Percentiles rank a stretch among this genome's conserved stretches.
Conservation (phyloP, 2,113 vertebrate species). For the Chitala chitala region DNA sequence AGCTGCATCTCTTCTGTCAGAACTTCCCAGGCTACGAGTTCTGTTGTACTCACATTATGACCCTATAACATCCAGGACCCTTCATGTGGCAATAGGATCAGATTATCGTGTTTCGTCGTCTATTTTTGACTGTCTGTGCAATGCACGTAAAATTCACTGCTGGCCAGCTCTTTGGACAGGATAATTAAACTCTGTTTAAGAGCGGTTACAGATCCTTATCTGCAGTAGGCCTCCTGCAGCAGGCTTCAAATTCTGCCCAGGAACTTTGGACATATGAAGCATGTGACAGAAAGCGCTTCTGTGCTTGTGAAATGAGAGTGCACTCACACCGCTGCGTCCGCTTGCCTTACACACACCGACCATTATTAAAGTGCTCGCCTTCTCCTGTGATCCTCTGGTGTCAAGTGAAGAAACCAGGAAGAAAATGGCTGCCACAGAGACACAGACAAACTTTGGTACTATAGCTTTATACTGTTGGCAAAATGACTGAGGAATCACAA, state of each 20-base stretch:
- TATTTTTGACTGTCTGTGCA: conserved; percentile 32
- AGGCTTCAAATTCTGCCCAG: conserved; percentile 10
- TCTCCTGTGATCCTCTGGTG: too few relatives aligned
- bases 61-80: conserved; percentile 24
- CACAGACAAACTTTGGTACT: too few relatives aligned
- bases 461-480: too few relatives aligned
- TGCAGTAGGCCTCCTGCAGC: conserved; percentile 17
- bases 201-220: conserved; percentile 9
- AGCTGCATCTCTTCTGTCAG: background rate
- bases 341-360: too few relatives aligned
- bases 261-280: conserved; percentile 31
- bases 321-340: too few relatives aligned
- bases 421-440: too few relatives aligned
- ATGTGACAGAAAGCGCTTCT: conserved; percentile 17
- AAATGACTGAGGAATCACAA: too few relatives aligned
- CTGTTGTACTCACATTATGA: conserved; percentile 4
- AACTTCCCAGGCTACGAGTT: background rate
- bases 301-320: background rate
- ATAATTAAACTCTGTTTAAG: conserved; percentile 33
- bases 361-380: too few relatives aligned
- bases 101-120: conserved; percentile 30
- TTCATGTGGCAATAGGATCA: conserved; percentile 10
- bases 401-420: too few relatives aligned
- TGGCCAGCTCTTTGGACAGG: conserved; percentile 18
- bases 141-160: conserved; percentile 25